A percentile compares a stretch with the other conserved stretches of the same genome.
Conservation (phyloP, 2,797 vertebrate species). For the Glyptemys insculpta region DNA sequence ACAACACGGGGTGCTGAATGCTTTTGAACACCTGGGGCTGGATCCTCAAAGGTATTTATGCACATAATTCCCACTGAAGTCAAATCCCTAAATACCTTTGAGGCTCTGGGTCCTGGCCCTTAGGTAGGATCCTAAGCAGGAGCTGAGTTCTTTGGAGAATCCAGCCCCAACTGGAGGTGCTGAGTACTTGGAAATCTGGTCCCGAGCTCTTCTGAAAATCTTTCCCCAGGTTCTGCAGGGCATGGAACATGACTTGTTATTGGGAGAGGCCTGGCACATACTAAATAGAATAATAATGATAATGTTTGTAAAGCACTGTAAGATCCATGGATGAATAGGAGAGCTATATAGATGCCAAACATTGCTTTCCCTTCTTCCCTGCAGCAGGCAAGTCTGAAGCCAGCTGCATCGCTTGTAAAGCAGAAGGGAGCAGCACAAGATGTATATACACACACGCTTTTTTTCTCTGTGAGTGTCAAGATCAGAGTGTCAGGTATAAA, state of each 20-base stretch:
- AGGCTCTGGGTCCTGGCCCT: background rate
- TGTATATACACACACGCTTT: background rate
- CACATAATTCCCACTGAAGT: background rate
- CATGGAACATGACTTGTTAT: background rate
- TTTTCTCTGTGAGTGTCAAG: background rate
- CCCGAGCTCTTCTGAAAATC: background rate
- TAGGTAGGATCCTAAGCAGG: background rate
- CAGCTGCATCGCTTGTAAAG: conserved; percentile 45
- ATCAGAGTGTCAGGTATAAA: conserved; percentile 39
- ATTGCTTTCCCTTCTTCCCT: conserved; percentile 42
- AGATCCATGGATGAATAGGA: conserved; percentile 58
- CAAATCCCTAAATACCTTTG: background rate
- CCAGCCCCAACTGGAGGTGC: background rate
- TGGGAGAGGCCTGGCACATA: conserved; percentile 46
- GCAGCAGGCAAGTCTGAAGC: background rate
- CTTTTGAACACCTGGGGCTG: background rate
- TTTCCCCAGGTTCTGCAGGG: conserved; percentile 28
- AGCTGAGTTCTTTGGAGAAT: background rate
- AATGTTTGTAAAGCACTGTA: conserved; percentile 54
- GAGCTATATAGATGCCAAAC: conserved; percentile 33
- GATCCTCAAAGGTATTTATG: background rate
- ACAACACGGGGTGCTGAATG: background rate
- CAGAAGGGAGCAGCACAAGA: conserved; percentile 25
- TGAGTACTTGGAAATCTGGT: background rate
- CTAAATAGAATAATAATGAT: conserved; percentile 60